Evolutionary conservation across 2,113 vertebrate genomes (phyloP), one percentile per base, ranked within the genome.

Genomic region (Ancistrus triradiatus): DNA sequence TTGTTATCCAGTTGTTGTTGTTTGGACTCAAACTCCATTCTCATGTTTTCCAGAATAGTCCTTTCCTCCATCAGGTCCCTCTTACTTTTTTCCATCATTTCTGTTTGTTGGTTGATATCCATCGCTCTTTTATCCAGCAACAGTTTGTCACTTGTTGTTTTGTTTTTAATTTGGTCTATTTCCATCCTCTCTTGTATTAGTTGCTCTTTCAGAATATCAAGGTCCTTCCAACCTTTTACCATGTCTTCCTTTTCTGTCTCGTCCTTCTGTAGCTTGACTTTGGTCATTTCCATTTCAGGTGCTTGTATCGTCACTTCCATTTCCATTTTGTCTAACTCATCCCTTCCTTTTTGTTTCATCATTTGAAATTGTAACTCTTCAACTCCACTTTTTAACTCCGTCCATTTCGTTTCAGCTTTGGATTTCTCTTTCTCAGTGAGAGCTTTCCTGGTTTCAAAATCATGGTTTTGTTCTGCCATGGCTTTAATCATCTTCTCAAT

Each of bases 11-110:
- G 9, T 13, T 2, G 2, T n/a, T n/a, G n/a, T 37, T 37, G 9
- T 8, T 11, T 37, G 35, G 9, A 13, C 35, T 10, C 56, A 28
- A 33, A 65, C 7, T 72, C 64, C 4, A 14, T 47, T 44, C 44
- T 63, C 9, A 17, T 59, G 9, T 64, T 38, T 15, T 51, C 51
- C 40, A 44, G 68, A 24, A 10, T 21, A 25, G 47, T 48, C 18
- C 48, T 75, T 13, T 74, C 69, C 55, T 8, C 69, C 17, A 73
- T 74, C 33, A 55, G 57, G 22, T 18, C 63, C 2, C 49, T 44
- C 21, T 78, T 62, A 48, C 51, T 68, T 9, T 67, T 59, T n/a
- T 56, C 57, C 15, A 73, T 63, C 42, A 76, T 77, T 48, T 82
- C 73, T 21, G 35, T 44, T 37, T 73, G 63, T 22, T 66, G 8